Percentiles rank a stretch among this genome's conserved stretches.
Evolutionary conservation across 2,888 invertebrate genomes (phyloP).

Genomic region (Hyposoter didymator): DNA sequence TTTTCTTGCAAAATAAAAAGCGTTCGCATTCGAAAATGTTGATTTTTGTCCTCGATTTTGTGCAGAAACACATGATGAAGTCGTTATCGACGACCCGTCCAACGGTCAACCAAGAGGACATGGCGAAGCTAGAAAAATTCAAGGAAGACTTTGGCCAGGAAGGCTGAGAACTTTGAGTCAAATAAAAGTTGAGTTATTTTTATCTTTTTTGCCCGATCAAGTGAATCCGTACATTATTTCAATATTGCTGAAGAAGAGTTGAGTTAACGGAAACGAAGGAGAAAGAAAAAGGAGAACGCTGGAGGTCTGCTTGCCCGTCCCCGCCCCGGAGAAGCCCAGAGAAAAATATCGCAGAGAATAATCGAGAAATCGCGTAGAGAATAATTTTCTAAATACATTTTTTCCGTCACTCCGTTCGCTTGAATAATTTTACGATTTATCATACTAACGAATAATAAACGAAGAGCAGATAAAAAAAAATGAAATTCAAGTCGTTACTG

Average conservation of each 20-base stretch:
- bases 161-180: conserved; percentile 87
- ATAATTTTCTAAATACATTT: conserved; percentile 12
- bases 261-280: conserved; percentile 48
- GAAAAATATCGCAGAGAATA: conserved; percentile 21
- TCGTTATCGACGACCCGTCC: conserved; percentile 98
- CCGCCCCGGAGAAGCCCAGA: conserved; percentile 25
- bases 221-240: conserved; percentile 51
- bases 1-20: background rate
- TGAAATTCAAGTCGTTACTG: conserved; percentile 23
- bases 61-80: conserved; percentile 95
- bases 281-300: conserved; percentile 27
- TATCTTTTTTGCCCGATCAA: conserved; percentile 64
- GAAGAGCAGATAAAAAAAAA: conserved; percentile 15
- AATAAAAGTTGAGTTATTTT: conserved; percentile 55
- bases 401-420: conserved; percentile 23
- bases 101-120: conserved; percentile 98
- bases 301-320: conserved; percentile 58
- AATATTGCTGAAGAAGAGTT: conserved; percentile 57
- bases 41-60: conserved; percentile 25
- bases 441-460: conserved; percentile 34
- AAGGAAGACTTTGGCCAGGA: conserved; percentile 99
- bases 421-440: conserved; percentile 37
- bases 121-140: conserved; percentile 96
- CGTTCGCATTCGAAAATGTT: background rate
- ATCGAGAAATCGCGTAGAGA: conserved; percentile 3